Conservation (phyloP, 2,888 invertebrate genomes). For the Archaeoteleia sp. region DNA sequence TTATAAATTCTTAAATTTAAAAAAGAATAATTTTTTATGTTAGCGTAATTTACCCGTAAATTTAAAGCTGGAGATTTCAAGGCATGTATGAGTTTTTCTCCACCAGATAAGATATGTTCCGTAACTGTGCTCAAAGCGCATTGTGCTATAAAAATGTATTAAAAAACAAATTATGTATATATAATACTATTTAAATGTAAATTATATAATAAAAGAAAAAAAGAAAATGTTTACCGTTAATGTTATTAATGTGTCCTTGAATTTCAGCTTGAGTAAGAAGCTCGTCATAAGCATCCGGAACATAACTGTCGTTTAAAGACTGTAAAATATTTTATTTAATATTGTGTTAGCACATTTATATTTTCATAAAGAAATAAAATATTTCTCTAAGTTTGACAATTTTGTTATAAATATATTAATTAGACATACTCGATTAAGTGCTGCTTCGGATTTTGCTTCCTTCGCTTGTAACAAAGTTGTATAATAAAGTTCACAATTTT, state of each 20-base stretch:
- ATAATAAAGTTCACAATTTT: constrained; percentile 78
- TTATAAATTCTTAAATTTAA: no score
- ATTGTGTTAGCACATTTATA: no score
- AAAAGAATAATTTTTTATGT: no score
- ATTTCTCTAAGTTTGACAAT: constrained; percentile 2
- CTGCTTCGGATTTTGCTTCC: constrained; percentile 78
- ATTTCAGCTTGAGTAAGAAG: constrained; percentile 83
- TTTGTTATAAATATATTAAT: no score
- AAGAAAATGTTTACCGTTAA: constrained; percentile 76
- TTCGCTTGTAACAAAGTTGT: constrained; percentile 78
- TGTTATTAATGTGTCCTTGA: constrained; percentile 81
- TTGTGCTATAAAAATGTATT: constrained; percentile 75
- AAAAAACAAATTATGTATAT: constrained; percentile 56
- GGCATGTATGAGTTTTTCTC: constrained; percentile 55
- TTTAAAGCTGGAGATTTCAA: constrained; percentile 58
- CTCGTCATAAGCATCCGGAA: constrained; percentile 84
- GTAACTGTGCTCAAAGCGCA: constrained; percentile 73
- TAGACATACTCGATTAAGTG: constrained; percentile 77
- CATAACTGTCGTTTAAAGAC: constrained; percentile 81
- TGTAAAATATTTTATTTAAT: no score
- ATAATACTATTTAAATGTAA: constrained; percentile 14
- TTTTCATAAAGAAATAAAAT: constrained; percentile 8
- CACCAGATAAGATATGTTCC: constrained; percentile 48
- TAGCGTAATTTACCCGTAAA: constrained; percentile 63
- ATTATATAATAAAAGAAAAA: constrained; percentile 14